Conservation (phyloP, 2,797 vertebrate genomes). For the Sebastes jordani region DNA sequence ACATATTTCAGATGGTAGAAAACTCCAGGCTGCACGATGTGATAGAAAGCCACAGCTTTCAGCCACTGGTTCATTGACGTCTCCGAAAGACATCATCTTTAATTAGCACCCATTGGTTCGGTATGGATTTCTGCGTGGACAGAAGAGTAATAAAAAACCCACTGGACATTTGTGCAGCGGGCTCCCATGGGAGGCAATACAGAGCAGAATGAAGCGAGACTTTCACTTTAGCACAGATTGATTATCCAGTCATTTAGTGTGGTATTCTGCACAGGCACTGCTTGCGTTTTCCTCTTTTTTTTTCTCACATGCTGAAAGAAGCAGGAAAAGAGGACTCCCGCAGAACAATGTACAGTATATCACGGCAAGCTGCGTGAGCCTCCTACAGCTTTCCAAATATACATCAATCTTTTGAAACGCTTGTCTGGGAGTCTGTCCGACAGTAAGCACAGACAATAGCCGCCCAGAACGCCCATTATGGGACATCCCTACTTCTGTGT, state of each 20-base stretch:
- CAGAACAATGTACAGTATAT: neutral
- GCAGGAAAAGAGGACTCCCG: neutral
- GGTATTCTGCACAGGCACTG: constrained; percentile 10
- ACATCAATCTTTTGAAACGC: neutral
- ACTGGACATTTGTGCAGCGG: constrained; percentile 34
- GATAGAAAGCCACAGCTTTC: constrained; percentile 20
- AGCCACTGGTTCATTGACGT: constrained; percentile 29
- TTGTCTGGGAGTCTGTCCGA: neutral
- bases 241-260: constrained; percentile 55
- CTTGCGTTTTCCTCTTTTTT: neutral
- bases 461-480: neutral
- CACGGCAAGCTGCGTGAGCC: neutral
- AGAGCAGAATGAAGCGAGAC: constrained; percentile 23
- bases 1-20: constrained; percentile 29
- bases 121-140: constrained; percentile 47
- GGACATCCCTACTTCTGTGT: neutral
- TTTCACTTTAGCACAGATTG: constrained; percentile 45
- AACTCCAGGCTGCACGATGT: constrained; percentile 5
- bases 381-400: neutral
- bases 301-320: neutral
- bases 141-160: constrained; percentile 42
- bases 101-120: constrained; percentile 55
- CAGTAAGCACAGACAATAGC: neutral
- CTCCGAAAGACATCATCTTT: constrained; percentile 48
- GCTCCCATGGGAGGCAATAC: constrained; percentile 41